phyloP scores from a whole-genome alignment of 2,113 vertebrate species.

The Esox niger region DNA sequence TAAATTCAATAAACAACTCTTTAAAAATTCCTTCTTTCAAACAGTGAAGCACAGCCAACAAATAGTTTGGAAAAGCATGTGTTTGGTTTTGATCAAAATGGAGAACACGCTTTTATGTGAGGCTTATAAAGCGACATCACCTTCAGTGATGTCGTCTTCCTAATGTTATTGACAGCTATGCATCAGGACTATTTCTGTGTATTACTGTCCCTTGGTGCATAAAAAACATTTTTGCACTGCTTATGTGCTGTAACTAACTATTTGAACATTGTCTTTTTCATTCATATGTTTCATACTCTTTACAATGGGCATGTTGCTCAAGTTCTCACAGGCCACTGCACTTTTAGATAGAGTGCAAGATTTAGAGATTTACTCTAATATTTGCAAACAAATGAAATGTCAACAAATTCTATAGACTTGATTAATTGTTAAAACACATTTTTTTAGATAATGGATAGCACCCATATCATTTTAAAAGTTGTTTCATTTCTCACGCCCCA shows the following conservation, averaged over 20 bases:
- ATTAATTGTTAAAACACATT: too few species aligned
- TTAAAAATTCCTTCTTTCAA: neutral
- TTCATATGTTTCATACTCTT: too few species aligned
- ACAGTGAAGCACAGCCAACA: neutral
- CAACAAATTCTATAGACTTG: too few species aligned
- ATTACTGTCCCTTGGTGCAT: neutral
- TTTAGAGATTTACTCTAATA: too few species aligned
- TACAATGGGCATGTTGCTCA: too few species aligned
- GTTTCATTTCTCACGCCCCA: too few species aligned
- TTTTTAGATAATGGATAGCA: too few species aligned
- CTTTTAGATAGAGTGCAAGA: too few species aligned
- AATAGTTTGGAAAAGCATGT: conserved; percentile 1
- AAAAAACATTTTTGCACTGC: neutral
- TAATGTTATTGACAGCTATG: neutral
- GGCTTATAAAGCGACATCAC: too few species aligned
- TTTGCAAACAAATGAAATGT: too few species aligned
- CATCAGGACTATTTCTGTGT: neutral
- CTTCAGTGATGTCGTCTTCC: neutral
- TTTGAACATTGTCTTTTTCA: neutral
- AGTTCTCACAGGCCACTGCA: too few species aligned
- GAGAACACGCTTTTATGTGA: neutral
- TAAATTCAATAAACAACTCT: conserved; percentile 7
- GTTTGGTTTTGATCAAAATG: neutral
- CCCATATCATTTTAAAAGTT: too few species aligned
- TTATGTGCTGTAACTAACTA: neutral